Evolutionary conservation across 1,140 invertebrate species (phyloP).

Genomic region (Sycophaga agraensis): DNA sequence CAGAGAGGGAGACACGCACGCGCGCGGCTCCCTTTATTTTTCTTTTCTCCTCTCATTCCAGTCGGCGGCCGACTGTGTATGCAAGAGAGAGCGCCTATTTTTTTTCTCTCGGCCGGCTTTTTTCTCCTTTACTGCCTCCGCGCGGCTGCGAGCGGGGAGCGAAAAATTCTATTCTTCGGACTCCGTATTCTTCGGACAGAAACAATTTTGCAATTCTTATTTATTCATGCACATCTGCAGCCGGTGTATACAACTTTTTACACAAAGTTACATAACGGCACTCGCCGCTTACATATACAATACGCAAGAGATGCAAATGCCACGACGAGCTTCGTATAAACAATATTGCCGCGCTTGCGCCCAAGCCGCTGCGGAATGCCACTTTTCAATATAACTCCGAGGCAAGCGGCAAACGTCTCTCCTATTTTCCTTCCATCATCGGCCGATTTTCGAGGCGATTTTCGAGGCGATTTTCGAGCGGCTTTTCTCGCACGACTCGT

Average conservation of each 20-base stretch:
- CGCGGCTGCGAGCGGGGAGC: not conserved
- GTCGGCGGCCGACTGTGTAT: not conserved
- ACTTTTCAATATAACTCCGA: too few relatives aligned
- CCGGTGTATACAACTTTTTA: not conserved
- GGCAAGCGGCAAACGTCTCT: too few relatives aligned
- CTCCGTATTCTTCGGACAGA: not conserved
- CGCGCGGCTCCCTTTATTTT: not conserved
- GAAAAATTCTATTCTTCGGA: conserved; percentile 6
- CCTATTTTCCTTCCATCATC: too few relatives aligned
- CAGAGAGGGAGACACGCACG: not conserved
- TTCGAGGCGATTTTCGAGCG: too few relatives aligned
- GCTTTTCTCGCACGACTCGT: too few relatives aligned
- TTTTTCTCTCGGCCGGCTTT: not conserved
- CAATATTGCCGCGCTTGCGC: not conserved
- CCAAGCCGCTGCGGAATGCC: too few relatives aligned
- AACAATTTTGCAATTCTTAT: conserved; percentile 29
- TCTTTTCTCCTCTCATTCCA: conserved; percentile 6
- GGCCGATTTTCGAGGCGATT: too few relatives aligned
- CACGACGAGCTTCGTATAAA: conserved; percentile 3
- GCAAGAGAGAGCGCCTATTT: conserved; percentile 9
- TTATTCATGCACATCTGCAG: conserved; percentile 20
- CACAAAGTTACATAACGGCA: conserved; percentile 4
- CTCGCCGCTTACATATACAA: not conserved
- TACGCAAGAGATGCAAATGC: conserved; percentile 8
- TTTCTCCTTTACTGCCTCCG: not conserved